phyloP scores from a whole-genome alignment of 1,140 invertebrate species.

The Hyles vespertilio region DNA sequence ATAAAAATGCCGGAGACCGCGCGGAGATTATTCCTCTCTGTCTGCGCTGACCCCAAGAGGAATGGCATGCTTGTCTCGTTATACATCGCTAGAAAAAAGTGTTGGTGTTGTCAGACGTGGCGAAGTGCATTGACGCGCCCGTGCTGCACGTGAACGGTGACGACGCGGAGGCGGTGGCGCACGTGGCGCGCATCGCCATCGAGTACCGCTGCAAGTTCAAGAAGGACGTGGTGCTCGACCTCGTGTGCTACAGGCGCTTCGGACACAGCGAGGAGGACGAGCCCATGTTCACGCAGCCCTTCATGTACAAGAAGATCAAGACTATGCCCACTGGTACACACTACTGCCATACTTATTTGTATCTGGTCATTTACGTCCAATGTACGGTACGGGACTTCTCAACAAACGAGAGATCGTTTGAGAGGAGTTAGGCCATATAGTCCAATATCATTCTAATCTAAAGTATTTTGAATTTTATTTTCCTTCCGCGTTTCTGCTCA shows the following conservation, averaged over 20 bases:
- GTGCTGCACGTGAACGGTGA: constrained; percentile 97
- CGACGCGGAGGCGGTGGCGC: constrained; percentile 92
- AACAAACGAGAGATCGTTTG: no score
- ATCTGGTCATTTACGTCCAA: background rate
- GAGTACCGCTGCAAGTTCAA: constrained; percentile 90
- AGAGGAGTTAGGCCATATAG: no score
- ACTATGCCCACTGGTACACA: constrained; percentile 76
- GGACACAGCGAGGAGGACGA: constrained; percentile 97
- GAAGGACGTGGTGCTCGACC: constrained; percentile 93
- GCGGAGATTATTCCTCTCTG: no score
- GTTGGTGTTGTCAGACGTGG: constrained; percentile 79
- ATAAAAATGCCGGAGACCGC: no score
- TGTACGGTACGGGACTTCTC: no score
- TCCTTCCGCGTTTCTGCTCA: no score
- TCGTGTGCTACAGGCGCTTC: constrained; percentile 90
- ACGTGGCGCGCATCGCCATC: constrained; percentile 89
- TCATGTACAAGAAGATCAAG: constrained; percentile 94
- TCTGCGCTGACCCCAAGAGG: no score
- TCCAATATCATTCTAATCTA: no score
- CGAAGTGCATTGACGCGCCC: constrained; percentile 90
- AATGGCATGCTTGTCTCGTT: no score
- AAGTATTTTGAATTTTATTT: no score
- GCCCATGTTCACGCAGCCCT: constrained; percentile 95
- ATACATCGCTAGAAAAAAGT: no score
- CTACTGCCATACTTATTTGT: background rate